Conservation (phyloP, 2,797 vertebrate species). For the Scolopax rusticola region DNA sequence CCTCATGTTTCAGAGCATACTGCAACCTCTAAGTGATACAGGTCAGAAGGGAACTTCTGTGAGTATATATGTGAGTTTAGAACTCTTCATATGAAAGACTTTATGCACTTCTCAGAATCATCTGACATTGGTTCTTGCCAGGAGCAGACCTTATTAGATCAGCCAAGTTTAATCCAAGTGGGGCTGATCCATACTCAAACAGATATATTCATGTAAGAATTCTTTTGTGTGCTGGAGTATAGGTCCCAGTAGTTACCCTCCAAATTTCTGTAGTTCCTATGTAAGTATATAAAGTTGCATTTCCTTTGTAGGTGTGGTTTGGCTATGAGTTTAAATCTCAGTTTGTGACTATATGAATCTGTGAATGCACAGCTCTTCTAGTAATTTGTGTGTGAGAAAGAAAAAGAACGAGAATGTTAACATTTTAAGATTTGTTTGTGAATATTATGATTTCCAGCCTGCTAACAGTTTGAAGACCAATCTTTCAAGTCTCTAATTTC, state of each 20-base stretch:
- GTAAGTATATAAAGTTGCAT: not conserved
- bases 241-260: not conserved
- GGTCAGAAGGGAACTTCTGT: not conserved
- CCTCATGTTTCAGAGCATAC: not conserved
- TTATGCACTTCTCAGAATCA: not conserved
- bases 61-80: not conserved
- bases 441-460: not conserved
- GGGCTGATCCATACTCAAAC: not conserved
- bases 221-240: not conserved
- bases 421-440: not conserved
- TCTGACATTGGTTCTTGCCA: not conserved
- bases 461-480: slow-evolving; percentile 12
- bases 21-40: not conserved
- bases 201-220: not conserved
- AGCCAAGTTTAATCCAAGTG: not conserved
- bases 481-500: slow-evolving; percentile 53
- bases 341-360: not conserved
- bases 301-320: not conserved
- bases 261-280: not conserved
- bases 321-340: not conserved
- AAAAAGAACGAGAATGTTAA: not conserved
- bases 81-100: not conserved
- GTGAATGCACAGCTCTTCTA: not conserved
- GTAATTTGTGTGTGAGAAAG: not conserved
- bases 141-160: not conserved